These are phyloP conservation scores for Eupithecia subfuscata DNA, from an alignment of 2,888 invertebrate genomes.

Conservation along the genomic window DNA sequence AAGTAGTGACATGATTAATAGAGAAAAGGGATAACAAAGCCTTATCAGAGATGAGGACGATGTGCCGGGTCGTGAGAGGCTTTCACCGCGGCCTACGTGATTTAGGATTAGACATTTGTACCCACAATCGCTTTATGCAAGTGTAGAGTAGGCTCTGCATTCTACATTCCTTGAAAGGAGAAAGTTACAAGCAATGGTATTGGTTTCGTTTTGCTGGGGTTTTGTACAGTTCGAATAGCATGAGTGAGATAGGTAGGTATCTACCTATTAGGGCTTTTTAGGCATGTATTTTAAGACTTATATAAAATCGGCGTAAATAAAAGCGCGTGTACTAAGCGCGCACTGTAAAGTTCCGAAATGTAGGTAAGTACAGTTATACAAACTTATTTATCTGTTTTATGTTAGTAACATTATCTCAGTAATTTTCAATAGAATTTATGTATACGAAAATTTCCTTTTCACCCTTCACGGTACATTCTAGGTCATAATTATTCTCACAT, in stretches of 20 bases:
- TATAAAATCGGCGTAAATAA: neutral
- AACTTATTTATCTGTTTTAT: neutral
- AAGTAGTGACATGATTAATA: neutral
- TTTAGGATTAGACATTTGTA: conserved; percentile 30
- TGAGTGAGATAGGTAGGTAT: neutral
- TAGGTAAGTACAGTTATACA: too few relatives aligned
- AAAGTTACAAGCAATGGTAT: conserved; percentile 1
- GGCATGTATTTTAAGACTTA: neutral
- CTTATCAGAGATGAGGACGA: conserved; percentile 1
- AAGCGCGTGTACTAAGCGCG: too few relatives aligned
- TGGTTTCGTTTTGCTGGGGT: neutral
- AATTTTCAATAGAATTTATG: neutral
- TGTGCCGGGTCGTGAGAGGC: conserved; percentile 44
- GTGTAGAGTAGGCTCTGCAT: neutral
- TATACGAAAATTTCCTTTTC: neutral
- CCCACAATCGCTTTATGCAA: conserved; percentile 19
- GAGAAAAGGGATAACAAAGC: neutral
- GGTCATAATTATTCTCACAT: neutral
- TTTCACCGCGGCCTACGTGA: conserved; percentile 50
- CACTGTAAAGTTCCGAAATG: too few relatives aligned
- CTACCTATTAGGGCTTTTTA: neutral
- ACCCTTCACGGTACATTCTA: neutral
- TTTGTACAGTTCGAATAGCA: neutral
- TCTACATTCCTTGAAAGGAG: conserved; percentile 6
- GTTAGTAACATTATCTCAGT: neutral